Percentiles rank a stretch among this genome's conserved stretches.
These are phyloP conservation scores for Octodon degus DNA, from an alignment of 2,113 vertebrate species.

Conservation along the genomic window DNA sequence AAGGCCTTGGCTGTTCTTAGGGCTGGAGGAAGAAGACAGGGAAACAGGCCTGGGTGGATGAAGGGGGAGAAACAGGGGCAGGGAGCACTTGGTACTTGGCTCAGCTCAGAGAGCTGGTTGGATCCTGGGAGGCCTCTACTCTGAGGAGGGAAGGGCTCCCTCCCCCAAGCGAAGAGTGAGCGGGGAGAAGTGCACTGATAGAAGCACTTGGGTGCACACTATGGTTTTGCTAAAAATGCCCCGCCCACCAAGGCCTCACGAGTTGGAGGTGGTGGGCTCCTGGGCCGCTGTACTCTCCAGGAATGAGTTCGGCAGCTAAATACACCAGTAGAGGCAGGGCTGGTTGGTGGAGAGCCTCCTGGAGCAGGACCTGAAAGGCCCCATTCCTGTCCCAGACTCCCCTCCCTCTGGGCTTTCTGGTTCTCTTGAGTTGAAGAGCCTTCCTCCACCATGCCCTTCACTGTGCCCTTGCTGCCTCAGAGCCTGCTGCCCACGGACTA, in stretches of 20 bases:
- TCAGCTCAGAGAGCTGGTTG: neutral
- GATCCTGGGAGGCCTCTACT: neutral
- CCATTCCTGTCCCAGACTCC: neutral
- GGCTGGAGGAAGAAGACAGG: conserved; percentile 19
- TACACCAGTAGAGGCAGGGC: neutral
- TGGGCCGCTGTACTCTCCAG: neutral
- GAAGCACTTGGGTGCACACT: neutral
- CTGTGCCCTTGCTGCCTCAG: neutral
- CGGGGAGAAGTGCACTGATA: neutral
- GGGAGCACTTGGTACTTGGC: neutral
- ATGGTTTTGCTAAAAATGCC: neutral
- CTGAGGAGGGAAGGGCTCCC: neutral
- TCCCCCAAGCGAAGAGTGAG: neutral
- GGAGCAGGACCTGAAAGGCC: neutral
- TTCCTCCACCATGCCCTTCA: neutral
- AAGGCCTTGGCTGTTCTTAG: conserved; percentile 44
- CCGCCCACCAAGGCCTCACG: neutral
- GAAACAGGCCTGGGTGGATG: neutral
- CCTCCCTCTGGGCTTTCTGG: neutral
- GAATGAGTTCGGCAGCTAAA: neutral
- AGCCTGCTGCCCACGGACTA: neutral
- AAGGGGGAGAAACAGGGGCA: neutral
- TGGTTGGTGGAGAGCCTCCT: neutral
- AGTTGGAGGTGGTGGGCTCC: neutral
- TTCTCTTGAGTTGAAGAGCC: neutral